Base-by-base conservation (phyloP, 2,888 invertebrate genomes). In the Nymphalis c-album region DNA sequence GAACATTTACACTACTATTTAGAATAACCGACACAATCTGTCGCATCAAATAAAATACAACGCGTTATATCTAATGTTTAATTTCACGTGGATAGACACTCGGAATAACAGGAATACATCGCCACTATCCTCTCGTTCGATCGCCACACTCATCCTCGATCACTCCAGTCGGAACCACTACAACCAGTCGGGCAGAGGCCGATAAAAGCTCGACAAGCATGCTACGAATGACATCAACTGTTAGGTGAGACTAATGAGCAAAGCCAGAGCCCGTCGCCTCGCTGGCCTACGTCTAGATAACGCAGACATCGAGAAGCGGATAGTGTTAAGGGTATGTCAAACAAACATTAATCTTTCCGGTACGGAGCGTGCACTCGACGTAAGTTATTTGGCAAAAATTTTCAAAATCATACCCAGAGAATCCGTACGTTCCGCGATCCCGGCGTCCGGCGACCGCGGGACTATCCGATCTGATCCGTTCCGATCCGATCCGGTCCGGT, bases 341-440 rank as follows among this genome's bases (percentile, higher is more conserved):
- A 75, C 82, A 85, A 83, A 84, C 83, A 82, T 81, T 80, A 82
- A 77, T 72, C 40, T 63, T 80, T 77, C 80, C 82, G 78, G 78
- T 82, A 83, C 82, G 85, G 88, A 87, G 90, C 88, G 90, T 90
- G 90, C 90, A 89, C 85, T 88, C 88, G 85, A 88, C 85, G 85
- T 80, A 83, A 86, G 85, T 88, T 87, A 89, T 85, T 88, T 86
- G 83, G 77, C 73, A 85, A 87, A 85, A 84, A 90, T 85, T 86
- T 83, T 82, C 78, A 88, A 90, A 86, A 81, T 85, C 91, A 91
- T 91, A 90, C 91, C 90, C 90, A 86, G 84, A 85, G 87, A 55
- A 85, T 89, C 89, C 88, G 68, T 69, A 66, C 67, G 67, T 59
- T 70, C 69, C 70, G 79, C 83, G 83, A 51, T 51, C 51, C 51